Conservation (phyloP, 2,113 vertebrate genomes). For the Onychostruthus taczanowskii region DNA sequence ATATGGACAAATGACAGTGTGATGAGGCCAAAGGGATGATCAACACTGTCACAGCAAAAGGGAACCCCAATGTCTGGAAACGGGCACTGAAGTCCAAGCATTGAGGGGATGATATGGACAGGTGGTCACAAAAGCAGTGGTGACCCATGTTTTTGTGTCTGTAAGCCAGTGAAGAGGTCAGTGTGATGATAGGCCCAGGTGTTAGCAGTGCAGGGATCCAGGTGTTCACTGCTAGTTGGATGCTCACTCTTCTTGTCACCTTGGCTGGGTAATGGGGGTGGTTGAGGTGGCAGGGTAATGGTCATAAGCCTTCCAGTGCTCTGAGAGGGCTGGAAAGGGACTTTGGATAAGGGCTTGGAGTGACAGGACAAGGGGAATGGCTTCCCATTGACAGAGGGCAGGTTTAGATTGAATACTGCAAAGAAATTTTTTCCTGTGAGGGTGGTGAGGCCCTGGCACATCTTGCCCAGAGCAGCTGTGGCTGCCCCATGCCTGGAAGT, state of each 20-base stretch:
- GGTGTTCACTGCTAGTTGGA: not conserved
- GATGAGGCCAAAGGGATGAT: not conserved
- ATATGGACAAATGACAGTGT: not conserved
- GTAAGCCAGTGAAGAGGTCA: not conserved
- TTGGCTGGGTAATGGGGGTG: not conserved
- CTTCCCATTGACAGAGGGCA: not conserved
- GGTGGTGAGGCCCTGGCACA: not conserved
- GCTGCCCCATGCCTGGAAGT: not conserved
- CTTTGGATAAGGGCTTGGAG: not conserved
- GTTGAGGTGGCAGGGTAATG: slow-evolving; percentile 3
- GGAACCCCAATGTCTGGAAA: slow-evolving; percentile 40
- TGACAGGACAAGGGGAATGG: not conserved
- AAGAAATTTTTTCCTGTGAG: not conserved
- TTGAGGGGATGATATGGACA: no score
- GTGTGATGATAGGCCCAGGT: not conserved
- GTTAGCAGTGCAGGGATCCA: not conserved
- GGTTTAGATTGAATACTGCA: not conserved
- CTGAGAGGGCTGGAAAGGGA: not conserved
- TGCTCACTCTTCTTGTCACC: slow-evolving; percentile 7
- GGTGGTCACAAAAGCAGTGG: slow-evolving; percentile 33
- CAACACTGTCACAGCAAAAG: not conserved
- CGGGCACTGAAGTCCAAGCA: not conserved
- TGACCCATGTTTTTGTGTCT: not conserved
- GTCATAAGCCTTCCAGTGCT: not conserved
- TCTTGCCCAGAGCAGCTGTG: not conserved